Conservation (phyloP, 2,888 invertebrate genomes). For the Ariolimax columbianus region DNA sequence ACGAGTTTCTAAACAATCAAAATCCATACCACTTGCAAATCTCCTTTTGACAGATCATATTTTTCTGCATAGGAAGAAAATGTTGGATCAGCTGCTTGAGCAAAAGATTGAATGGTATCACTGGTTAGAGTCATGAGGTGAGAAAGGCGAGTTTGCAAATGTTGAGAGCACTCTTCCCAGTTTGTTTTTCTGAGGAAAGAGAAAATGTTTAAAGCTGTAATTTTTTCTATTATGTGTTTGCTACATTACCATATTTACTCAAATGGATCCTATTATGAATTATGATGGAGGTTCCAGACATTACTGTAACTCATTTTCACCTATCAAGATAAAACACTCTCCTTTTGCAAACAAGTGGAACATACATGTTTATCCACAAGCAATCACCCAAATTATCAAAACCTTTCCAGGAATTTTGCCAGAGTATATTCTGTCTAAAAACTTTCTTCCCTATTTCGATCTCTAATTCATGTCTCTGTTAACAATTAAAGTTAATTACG, state of each 20-base stretch:
- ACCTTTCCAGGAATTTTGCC: too few species aligned
- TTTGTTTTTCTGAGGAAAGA: constrained; percentile 47
- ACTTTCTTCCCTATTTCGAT: too few species aligned
- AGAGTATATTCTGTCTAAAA: too few species aligned
- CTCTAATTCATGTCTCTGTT: too few species aligned
- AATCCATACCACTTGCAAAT: constrained; percentile 40
- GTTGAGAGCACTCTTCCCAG: constrained; percentile 64
- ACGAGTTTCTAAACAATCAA: neutral
- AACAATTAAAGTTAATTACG: too few species aligned
- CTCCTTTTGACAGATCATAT: constrained; percentile 72
- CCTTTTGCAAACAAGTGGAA: too few species aligned
- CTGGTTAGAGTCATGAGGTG: constrained; percentile 69
- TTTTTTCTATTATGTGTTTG: constrained; percentile 7
- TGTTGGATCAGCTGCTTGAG: constrained; percentile 60
- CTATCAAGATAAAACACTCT: too few species aligned
- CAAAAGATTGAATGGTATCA: constrained; percentile 63
- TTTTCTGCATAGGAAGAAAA: constrained; percentile 64
- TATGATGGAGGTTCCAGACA: too few species aligned
- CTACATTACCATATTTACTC: neutral
- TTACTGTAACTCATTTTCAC: too few species aligned
- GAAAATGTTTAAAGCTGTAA: constrained; percentile 11
- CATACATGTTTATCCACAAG: too few species aligned
- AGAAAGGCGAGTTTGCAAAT: constrained; percentile 62
- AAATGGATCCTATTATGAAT: too few species aligned
- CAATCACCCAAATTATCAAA: too few species aligned